phyloP scores from a whole-genome alignment of 2,797 vertebrate species.

The Tapera naevia region DNA sequence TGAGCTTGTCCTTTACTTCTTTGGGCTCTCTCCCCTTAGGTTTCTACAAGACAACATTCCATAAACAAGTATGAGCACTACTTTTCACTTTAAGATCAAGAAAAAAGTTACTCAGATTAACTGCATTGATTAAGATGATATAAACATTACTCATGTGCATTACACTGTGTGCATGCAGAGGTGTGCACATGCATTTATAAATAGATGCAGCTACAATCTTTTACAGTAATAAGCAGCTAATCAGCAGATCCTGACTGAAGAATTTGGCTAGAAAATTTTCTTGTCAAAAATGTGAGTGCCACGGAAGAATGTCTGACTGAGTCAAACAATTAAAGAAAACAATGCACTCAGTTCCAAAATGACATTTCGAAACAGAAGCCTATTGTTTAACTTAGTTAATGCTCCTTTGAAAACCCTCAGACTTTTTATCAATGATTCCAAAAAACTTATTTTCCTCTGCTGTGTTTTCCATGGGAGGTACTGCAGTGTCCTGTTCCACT shows the following conservation, averaged over 20 bases:
- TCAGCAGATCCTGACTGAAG: not conserved
- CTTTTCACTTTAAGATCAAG: not conserved
- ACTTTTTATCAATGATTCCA: not conserved
- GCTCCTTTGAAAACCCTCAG: slow-evolving; percentile 6
- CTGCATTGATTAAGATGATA: not conserved
- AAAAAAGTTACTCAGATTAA: not conserved
- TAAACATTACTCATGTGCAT: not conserved
- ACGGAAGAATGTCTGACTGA: not conserved
- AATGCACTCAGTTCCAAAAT: slow-evolving; percentile 4
- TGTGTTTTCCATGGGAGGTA: not conserved
- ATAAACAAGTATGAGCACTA: not conserved
- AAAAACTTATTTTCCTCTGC: not conserved
- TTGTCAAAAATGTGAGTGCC: not conserved
- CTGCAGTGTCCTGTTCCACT: not conserved
- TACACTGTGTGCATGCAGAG: not conserved
- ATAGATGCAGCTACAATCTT: not conserved
- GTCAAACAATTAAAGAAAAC: not conserved
- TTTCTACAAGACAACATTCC: not conserved
- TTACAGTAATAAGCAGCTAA: not conserved
- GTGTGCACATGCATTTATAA: not conserved
- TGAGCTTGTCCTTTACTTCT: not conserved
- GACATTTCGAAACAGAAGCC: slow-evolving; percentile 30
- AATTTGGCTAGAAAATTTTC: not conserved
- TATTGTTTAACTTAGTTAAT: slow-evolving; percentile 10
- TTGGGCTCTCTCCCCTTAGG: not conserved